Evolutionary conservation across 2,113 vertebrate species (phyloP), one percentile per base, ranked within the genome.

Genomic region (Dinomys branickii): DNA sequence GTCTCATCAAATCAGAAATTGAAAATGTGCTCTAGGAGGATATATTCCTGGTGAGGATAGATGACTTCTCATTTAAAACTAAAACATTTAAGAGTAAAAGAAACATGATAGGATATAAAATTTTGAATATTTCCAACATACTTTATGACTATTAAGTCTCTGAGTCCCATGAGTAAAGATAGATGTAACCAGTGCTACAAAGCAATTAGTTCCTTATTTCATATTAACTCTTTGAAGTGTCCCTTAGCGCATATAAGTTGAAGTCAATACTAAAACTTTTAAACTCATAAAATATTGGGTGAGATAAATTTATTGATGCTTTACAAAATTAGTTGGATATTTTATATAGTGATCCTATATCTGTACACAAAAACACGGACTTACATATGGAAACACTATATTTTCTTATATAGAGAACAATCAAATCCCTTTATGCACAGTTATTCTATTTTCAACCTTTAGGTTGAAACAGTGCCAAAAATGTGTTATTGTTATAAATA

Each of bases 401-500:
- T 77, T 63, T 92, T 85, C 35, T 91, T 73, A 52, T 28, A 81
- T 90, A 94, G 30, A 95, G 10, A 86, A 91, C 85, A 83, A 88
- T 80, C 24, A 54, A 93, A 26, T 1, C 38, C 30, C 61, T 89
- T 87, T 13, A 83, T 52, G 52, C n/a, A 95, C 1, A 84, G 44
- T 17, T 85, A 22, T 56, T 82, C n/a, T n/a, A 38, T 17, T 67
- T n/a, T 35, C 38, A 95, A 93, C 71, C 94, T 95, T 94, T 33
- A 77, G 82, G 33, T 63, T 91, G 61, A 7, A 75, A 80, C 47
- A 91, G 3, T 44, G 17, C 5, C 3, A 85, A 88, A 90, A 44
- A 95, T 88, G 54, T 90, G 30, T 83, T 63, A 67, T 95, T 92
- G 30, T 4, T 35, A 84, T 89, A 87, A 94, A 54, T 94, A 94